Percentiles rank a stretch among this genome's conserved stretches.
Evolutionary conservation across 2,888 invertebrate genomes (phyloP).

Genomic region (Periphyllus acericola): DNA sequence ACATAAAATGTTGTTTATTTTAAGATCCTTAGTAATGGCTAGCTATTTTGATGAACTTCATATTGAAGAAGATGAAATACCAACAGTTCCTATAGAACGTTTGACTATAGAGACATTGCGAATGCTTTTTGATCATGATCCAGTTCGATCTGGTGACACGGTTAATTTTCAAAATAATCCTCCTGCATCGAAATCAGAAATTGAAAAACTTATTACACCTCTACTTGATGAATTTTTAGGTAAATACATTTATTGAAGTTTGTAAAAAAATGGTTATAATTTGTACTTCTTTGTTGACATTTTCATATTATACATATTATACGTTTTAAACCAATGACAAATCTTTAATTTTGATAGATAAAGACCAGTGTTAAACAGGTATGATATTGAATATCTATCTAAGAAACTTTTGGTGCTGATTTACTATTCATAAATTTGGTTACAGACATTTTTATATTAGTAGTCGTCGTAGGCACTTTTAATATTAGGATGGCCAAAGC

Average conservation of each 20-base stretch:
- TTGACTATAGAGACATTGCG: conserved; percentile 42
- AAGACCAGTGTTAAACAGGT: no score
- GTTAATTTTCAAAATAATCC: conserved; percentile 31
- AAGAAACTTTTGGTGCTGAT: no score
- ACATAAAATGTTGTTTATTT: not conserved
- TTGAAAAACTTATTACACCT: conserved; percentile 8
- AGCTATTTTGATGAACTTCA: conserved; percentile 57
- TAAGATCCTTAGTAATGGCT: conserved; percentile 22
- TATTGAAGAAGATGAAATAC: conserved; percentile 31
- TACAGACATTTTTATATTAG: no score
- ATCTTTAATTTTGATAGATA: no score
- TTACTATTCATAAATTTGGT: no score
- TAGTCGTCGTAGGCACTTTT: no score
- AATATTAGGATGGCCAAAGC: no score
- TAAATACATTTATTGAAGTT: not conserved
- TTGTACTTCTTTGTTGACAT: no score
- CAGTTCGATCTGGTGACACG: conserved; percentile 1
- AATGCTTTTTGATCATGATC: conserved; percentile 47
- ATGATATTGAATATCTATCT: no score
- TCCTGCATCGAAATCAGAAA: conserved; percentile 43
- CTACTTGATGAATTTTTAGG: conserved; percentile 24
- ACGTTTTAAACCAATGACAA: no score
- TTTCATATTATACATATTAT: no score
- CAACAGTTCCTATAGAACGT: not conserved
- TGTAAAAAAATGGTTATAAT: not conserved